Base-by-base conservation (phyloP, 2,888 invertebrate genomes). In the Dicroscelio sp. region DNA sequence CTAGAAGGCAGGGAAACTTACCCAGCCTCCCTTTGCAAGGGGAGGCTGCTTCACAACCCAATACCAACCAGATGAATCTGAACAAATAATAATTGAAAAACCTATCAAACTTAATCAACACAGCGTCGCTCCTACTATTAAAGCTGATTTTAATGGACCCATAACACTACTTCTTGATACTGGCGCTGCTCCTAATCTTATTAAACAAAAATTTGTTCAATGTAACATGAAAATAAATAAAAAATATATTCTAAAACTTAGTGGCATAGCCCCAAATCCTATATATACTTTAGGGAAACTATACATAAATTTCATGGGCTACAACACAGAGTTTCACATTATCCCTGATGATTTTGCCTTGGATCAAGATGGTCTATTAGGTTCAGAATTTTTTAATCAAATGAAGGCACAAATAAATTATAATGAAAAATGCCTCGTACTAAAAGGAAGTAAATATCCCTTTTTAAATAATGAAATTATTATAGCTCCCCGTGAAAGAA, bases 151-250 rank as follows among this genome's bases (percentile, higher is more conserved):
- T 20, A 43, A 43, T 23, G 35, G 12, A 0, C 71, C 78, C 0
- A 55, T 58, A 17, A 23, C 35, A 0, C 27, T 86, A 23, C n/a
- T 86, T 48, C 35, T 86, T 10, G 86, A 86, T 33, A 71, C 79
- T 14, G 79, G 86, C 10, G 86, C 86, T 6, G 43, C n/a, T 2
- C 86, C 86, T 5, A 86, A 86, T 48, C 10, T 86, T 33, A 10
- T 85, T 4, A 85, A 85, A 58, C n/a, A n/a, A 23, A 52, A 67
- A 69, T 12, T 35, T 20, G 8, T 55, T 2, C 31, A 48, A 6
- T 5, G 30, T 1, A 0, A 38, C 4, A 27, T 33, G 10, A 20
- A 67, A 67, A 31, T 85, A 10, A 69, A 85, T 17, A 35, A 31
- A 3, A 30, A 0, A 1, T 25, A 31, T 3, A 55, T 67, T 20